Percentiles rank a stretch among this genome's conserved stretches.
phyloP scores from a whole-genome alignment of 2,113 vertebrate species.

The Nothobranchius kuhntae region DNA sequence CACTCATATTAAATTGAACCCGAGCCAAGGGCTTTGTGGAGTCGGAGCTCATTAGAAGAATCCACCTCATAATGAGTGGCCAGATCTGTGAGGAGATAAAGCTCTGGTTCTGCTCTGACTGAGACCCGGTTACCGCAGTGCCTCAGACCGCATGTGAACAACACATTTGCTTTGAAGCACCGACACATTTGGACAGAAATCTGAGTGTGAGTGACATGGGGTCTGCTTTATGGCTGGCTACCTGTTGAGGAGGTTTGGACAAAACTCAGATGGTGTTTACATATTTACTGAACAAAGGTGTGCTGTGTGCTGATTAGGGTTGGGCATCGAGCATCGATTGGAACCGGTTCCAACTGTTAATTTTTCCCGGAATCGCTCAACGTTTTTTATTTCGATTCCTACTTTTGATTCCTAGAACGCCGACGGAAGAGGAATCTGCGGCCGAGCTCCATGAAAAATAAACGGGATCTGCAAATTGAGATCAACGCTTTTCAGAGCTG shows the following conservation, averaged over 20 bases:
- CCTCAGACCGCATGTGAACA: slow-evolving; percentile 58
- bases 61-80: slow-evolving; percentile 60
- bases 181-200: slow-evolving; percentile 47
- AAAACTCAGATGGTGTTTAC: slow-evolving; percentile 69
- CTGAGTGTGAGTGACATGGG: slow-evolving; percentile 52
- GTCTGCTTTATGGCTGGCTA: slow-evolving; percentile 62
- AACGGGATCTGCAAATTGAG: too few relatives aligned
- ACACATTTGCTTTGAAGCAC: slow-evolving; percentile 71
- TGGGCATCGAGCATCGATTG: too few relatives aligned
- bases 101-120: slow-evolving; percentile 41
- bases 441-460: too few relatives aligned
- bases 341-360: too few relatives aligned
- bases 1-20: slow-evolving; percentile 50
- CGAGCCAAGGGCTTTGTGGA: slow-evolving; percentile 54
- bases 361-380: too few relatives aligned
- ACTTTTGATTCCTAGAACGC: too few relatives aligned
- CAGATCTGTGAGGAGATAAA: slow-evolving; percentile 59
- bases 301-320: slow-evolving; percentile 14
- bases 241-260: slow-evolving; percentile 73
- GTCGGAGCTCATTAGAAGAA: slow-evolving; percentile 61
- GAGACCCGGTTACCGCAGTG: slow-evolving; percentile 56
- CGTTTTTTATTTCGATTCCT: too few relatives aligned
- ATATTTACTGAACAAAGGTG: slow-evolving; percentile 51
- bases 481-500: too few relatives aligned
- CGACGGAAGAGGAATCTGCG: too few relatives aligned